Base-by-base conservation (phyloP, 2,888 invertebrate species). In the Microctonus hyperodae region DNA sequence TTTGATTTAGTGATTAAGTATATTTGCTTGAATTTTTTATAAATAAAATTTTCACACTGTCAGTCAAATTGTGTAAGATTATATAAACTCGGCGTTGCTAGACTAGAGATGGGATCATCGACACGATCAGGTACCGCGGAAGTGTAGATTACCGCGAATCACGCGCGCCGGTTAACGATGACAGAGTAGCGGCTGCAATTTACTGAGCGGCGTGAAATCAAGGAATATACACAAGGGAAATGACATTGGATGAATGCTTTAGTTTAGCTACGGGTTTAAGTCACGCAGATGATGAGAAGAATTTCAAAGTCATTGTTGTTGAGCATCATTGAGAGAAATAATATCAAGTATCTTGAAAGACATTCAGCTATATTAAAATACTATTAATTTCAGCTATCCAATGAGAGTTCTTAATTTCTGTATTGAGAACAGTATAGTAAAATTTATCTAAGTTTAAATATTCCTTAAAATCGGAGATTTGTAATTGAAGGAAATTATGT, bases 251-350 rank as follows among this genome's bases (percentile, higher is more conserved):
- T 44, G 7, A 44, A 44, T 57, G 50, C 56, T 68, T 58, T 51
- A 65, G 56, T 58, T 63, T 59, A 68, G 16, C 62, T 31, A 58
- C 35, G 69, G 73, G 74, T 74, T 71, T 72, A 69, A 73, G 72
- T 74, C 70, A 72, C 68, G 69, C 64, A 74, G 74, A 74, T 75
- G 75, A 75, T 44, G 1, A 16, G 9, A 16, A 7, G 16, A 16
- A 16, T 44, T 44, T 20, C 44, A 20, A 44, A 16, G 44, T 20
- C 44, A 44, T 44, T n/a, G 9, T 5, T 16, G 44, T 16, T 16
- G 7, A 20, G 7, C 16, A 44, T 44, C 44, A 44, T 44, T 44
- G 44, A 44, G 9, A 44, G n/a, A n/a, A n/a, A n/a, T n/a, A n/a
- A n/a, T n/a, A n/a, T n/a, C n/a, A n/a, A n/a, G n/a, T n/a, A n/a